Evolutionary conservation across 2,888 invertebrate species (phyloP), one percentile per base, ranked within the genome.

Genomic region (Metallyticus violacea): DNA sequence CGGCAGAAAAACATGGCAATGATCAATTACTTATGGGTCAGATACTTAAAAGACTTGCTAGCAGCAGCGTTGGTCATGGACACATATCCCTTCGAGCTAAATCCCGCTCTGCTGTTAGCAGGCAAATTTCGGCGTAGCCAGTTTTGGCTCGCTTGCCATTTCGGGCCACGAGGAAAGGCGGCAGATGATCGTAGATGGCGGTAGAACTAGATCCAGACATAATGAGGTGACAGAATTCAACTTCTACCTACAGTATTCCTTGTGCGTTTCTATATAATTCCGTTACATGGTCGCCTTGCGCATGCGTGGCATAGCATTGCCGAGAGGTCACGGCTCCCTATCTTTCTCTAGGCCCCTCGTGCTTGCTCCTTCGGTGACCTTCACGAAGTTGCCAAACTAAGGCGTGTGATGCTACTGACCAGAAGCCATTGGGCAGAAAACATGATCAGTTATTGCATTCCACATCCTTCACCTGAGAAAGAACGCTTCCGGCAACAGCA

Each of bases 321-420:
- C 40, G 40, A 62, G 40, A 62, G 40, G 40, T 62, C 40, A 62
- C 15, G 40, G 40, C 40, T 27, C 81, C 30, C 30, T 22, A 26
- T 22, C 77, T 27, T 77, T 26, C 76, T 27, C 76, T 77, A 76
- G 77, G 62, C 27, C 82, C 62, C 40, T 62, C 40, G 40, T 62
- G 26, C 26, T 25, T 26, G 26, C 29, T 80, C 22, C 83, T 83
- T 83, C 76, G 77, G 83, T 77, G 83, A 27, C 83, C 77, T 83
- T 83, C 83, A 83, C 40, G 40, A 62, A 28, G 83, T 83, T 83
- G 77, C 77, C 83, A 83, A 83, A 83, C 83, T 77, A 77, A 83
- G 76, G 77, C 83, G 83, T 77, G 83, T 62, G 40, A 22, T 62
- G 40, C 40, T 62, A 62, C 40, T 62, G 40, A 62, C 40, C 40